Conservation (phyloP, 1,140 invertebrate genomes). For the Drosophila mayri region DNA sequence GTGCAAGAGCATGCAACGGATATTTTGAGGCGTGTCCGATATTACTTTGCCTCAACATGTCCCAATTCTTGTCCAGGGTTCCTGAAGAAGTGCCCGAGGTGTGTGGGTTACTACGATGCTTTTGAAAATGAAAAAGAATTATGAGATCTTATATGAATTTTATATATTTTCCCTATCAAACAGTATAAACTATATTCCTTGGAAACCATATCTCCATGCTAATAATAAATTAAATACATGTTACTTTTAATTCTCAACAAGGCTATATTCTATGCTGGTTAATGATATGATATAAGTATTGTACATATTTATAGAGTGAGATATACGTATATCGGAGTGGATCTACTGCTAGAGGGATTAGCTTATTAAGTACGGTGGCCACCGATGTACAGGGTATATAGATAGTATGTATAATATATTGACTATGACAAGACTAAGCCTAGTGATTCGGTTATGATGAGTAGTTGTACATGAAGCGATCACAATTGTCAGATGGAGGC, state of each 20-base stretch:
- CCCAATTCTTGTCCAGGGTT: background rate
- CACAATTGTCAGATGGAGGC: slow-evolving; percentile 76
- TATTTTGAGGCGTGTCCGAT: slow-evolving; percentile 9
- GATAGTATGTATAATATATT: slow-evolving; percentile 16
- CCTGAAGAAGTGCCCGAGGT: background rate
- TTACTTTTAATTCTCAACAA: background rate
- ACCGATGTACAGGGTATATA: slow-evolving; percentile 29
- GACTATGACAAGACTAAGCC: slow-evolving; percentile 55
- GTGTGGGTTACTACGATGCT: slow-evolving; percentile 1
- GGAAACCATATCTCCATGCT: background rate
- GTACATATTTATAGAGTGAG: slow-evolving; percentile 9
- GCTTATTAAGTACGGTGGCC: slow-evolving; percentile 41
- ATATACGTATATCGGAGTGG: slow-evolving; percentile 10
- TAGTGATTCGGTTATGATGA: slow-evolving; percentile 41
- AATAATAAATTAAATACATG: background rate
- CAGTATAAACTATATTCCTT: background rate
- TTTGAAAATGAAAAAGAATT: too few relatives aligned
- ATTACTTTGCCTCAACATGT: background rate
- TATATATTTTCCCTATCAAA: background rate
- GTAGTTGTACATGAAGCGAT: slow-evolving; percentile 73
- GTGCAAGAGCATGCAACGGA: background rate
- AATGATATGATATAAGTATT: slow-evolving; percentile 8
- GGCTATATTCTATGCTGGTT: slow-evolving; percentile 15
- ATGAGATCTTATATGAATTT: too few relatives aligned
- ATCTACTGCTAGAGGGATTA: slow-evolving; percentile 21